These are phyloP conservation scores for sheep (Ovis aries) DNA, from an alignment of 2,113 vertebrate species.

Conservation along the genomic window DNA sequence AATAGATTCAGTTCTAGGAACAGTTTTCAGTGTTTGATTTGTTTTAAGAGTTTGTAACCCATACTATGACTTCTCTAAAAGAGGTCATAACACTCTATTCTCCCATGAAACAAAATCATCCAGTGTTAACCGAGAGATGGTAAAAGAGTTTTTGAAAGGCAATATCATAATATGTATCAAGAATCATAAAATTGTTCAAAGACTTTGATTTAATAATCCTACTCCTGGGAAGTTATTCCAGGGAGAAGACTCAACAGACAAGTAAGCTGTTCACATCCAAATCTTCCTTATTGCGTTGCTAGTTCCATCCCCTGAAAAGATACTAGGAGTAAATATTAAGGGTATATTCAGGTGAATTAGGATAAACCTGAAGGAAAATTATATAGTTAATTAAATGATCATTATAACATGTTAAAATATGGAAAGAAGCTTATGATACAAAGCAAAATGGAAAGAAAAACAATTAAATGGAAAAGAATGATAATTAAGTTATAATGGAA, in stretches of 20 bases:
- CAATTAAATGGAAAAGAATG: not conserved
- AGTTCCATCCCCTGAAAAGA: not conserved
- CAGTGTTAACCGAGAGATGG: not conserved
- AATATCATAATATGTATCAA: not conserved
- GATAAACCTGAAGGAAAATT: not conserved
- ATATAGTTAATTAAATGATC: not conserved
- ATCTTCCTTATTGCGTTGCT: not conserved
- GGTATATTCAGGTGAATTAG: not conserved
- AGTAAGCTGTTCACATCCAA: not conserved
- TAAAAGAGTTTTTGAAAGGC: not conserved
- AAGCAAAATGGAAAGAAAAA: not conserved
- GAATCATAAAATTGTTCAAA: not conserved
- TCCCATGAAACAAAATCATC: not conserved
- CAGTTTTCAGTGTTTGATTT: conserved; percentile 4
- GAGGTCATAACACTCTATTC: not conserved
- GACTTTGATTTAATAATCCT: not conserved
- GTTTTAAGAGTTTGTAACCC: conserved; percentile 5
- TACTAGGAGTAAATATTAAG: not conserved
- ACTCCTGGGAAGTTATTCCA: not conserved
- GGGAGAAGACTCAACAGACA: not conserved
- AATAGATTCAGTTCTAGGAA: not conserved
- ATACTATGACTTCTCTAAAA: not conserved
- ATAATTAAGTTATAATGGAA: not conserved
- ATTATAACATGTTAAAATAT: conserved; percentile 1
- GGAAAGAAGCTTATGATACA: not conserved